Conservation (phyloP, 2,113 vertebrate species). For the Dascyllus trimaculatus region DNA sequence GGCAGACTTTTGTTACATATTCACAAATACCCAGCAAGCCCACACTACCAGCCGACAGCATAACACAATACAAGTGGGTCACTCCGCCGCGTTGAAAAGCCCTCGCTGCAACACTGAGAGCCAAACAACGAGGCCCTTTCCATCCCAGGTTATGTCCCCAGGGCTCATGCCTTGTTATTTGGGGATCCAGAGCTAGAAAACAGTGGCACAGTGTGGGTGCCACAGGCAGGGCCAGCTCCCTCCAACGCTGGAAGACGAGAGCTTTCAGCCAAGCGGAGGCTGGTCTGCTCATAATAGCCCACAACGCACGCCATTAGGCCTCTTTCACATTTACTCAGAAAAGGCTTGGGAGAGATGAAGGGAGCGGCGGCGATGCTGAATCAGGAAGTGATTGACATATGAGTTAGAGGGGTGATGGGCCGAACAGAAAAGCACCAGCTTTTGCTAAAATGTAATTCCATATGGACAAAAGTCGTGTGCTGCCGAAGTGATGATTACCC, state of each 20-base stretch:
- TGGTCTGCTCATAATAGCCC: slow-evolving; percentile 62
- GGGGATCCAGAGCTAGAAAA: slow-evolving; percentile 8
- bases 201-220: slow-evolving; percentile 2
- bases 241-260: slow-evolving; percentile 75
- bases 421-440: slow-evolving; percentile 37
- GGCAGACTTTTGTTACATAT: slow-evolving; percentile 67
- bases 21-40: slow-evolving; percentile 49
- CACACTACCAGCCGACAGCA: slow-evolving; percentile 43
- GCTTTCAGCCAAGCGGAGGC: slow-evolving; percentile 45
- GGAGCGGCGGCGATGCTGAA: slow-evolving; percentile 6
- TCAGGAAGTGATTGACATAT: slow-evolving; percentile 33
- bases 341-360: slow-evolving; percentile 63
- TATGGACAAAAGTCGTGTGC: slow-evolving; percentile 69
- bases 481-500: slow-evolving; percentile 47
- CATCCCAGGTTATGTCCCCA: slow-evolving; percentile 50
- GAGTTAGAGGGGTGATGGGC: slow-evolving; percentile 35
- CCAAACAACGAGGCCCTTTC: slow-evolving; percentile 30
- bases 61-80: slow-evolving; percentile 74
- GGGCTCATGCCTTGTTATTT: slow-evolving; percentile 35
- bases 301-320: slow-evolving; percentile 73
- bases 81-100: slow-evolving; percentile 53
- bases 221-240: neutral
- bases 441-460: slow-evolving; percentile 79
- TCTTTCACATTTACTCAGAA: slow-evolving; percentile 78
- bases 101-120: slow-evolving; percentile 23